These are phyloP conservation scores for Seira sanloemensis DNA, from an alignment of 2,888 invertebrate genomes.

Conservation along the genomic window DNA sequence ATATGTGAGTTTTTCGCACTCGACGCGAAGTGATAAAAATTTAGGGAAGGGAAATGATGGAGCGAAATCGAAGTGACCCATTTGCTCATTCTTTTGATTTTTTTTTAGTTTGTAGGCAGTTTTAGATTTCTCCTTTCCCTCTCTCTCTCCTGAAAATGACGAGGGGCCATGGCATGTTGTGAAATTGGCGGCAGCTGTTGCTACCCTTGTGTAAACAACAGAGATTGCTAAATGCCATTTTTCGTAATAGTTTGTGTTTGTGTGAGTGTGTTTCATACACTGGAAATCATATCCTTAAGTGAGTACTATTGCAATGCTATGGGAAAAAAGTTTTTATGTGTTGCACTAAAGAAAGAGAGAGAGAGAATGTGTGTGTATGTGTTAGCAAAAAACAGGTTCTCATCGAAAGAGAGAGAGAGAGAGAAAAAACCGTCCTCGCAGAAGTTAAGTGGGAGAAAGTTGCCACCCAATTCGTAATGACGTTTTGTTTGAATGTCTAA, in stretches of 20 bases:
- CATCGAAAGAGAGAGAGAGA: too few relatives aligned
- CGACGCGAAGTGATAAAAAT: background rate
- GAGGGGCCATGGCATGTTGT: conserved; percentile 11
- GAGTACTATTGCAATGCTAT: background rate
- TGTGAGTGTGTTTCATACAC: background rate
- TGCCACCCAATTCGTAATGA: background rate
- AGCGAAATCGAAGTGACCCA: background rate
- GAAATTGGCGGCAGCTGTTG: conserved; percentile 29
- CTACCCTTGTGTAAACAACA: conserved; percentile 16
- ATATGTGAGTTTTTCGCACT: background rate
- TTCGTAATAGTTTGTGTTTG: background rate
- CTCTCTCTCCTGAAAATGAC: background rate
- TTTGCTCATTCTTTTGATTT: too few relatives aligned
- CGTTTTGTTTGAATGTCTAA: background rate
- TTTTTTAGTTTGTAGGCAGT: too few relatives aligned
- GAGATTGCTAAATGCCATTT: conserved; percentile 21
- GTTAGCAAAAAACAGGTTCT: background rate
- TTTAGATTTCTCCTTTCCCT: too few relatives aligned
- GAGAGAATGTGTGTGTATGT: background rate
- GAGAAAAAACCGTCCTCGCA: too few relatives aligned
- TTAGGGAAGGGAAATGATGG: background rate
- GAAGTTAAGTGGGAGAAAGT: background rate
- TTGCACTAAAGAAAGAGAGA: too few relatives aligned
- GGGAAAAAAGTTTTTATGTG: background rate
- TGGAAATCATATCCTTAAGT: background rate